These are phyloP conservation scores for Physella acuta DNA, from an alignment of 1,140 invertebrate species.

Conservation along the genomic window DNA sequence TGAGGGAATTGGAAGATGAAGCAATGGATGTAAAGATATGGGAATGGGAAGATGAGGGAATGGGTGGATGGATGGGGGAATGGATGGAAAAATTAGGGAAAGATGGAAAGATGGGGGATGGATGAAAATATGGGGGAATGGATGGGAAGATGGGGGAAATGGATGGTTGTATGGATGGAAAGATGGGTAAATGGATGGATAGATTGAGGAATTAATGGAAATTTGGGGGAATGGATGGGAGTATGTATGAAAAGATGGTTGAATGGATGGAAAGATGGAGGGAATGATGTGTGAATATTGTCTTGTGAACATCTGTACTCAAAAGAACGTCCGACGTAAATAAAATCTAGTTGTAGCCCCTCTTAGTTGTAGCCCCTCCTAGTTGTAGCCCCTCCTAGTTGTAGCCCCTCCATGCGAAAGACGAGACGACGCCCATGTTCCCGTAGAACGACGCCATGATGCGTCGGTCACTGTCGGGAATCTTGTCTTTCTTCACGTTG, in stretches of 20 bases:
- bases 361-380: too few species aligned
- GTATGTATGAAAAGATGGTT: neutral
- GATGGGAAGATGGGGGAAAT: too few species aligned
- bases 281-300: too few species aligned
- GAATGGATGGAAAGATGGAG: constrained; percentile 4
- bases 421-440: constrained; percentile 51
- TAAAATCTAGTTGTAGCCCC: too few species aligned
- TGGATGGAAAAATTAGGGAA: neutral
- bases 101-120: neutral
- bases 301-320: too few species aligned
- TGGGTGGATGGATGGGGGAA: too few species aligned
- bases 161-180: neutral
- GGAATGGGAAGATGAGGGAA: neutral
- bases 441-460: constrained; percentile 43
- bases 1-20: too few species aligned
- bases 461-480: constrained; percentile 50
- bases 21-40: too few species aligned
- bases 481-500: constrained; percentile 38
- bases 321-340: too few species aligned
- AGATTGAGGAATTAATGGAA: neutral
- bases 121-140: neutral
- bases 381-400: constrained; percentile 54
- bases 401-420: constrained; percentile 56
- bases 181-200: neutral
- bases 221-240: neutral